phyloP scores from a whole-genome alignment of 2,888 invertebrate genomes.

The Thera obeliscata region DNA sequence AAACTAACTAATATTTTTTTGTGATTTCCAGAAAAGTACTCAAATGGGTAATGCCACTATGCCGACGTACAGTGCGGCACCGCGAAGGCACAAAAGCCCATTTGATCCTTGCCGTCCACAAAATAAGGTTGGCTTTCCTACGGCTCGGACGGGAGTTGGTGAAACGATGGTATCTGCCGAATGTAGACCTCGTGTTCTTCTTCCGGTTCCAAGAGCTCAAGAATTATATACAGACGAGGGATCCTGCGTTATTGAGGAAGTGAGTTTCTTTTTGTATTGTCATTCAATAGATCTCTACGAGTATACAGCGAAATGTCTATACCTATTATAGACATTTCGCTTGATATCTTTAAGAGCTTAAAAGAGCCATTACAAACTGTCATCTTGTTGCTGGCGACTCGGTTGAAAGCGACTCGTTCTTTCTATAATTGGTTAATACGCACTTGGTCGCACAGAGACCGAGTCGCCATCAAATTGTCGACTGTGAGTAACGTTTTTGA shows the following conservation, averaged over 20 bases:
- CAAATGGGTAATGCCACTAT: slow-evolving; percentile 85
- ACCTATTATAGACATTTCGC: no score
- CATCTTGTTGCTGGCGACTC: no score
- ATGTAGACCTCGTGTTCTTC: slow-evolving; percentile 87
- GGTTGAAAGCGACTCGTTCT: no score
- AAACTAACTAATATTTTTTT: no score
- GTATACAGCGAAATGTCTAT: no score
- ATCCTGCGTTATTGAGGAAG: slow-evolving; percentile 86
- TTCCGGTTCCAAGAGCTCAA: slow-evolving; percentile 87
- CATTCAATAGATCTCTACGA: background rate
- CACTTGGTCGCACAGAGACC: no score
- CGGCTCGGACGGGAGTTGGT: slow-evolving; percentile 85
- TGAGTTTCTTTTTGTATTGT: slow-evolving; percentile 60
- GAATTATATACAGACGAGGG: slow-evolving; percentile 77
- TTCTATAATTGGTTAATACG: no score
- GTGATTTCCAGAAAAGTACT: slow-evolving; percentile 77
- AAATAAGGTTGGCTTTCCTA: slow-evolving; percentile 84
- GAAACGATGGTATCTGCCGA: slow-evolving; percentile 86
- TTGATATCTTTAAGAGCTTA: no score
- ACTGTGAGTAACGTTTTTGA: no score
- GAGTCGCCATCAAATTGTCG: no score
- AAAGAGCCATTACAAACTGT: no score
- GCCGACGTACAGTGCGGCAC: slow-evolving; percentile 84
- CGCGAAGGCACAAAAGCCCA: slow-evolving; percentile 89
- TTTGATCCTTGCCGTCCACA: slow-evolving; percentile 81